Conservation (phyloP, 2,797 vertebrate genomes). For the Poeciliopsis turneri region DNA sequence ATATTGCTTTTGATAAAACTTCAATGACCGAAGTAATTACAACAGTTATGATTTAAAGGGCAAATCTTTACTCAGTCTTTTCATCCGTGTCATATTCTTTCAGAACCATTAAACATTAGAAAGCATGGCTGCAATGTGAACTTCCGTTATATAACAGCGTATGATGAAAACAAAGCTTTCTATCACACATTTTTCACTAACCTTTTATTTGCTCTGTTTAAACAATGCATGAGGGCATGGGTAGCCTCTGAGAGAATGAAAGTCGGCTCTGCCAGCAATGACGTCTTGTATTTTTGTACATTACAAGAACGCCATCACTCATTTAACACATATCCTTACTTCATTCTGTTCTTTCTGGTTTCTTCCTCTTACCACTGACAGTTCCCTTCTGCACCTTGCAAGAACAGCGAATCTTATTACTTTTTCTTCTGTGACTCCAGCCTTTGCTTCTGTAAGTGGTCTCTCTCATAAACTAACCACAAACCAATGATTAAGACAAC, state of each 20-base stretch:
- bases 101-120: not conserved
- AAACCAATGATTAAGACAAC: conserved; percentile 21
- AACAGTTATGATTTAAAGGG: not conserved
- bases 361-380: conserved; percentile 28
- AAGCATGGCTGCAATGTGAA: conserved; percentile 3
- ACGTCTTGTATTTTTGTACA: conserved; percentile 11
- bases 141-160: conserved; percentile 2
- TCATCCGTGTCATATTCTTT: not conserved
- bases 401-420: conserved; percentile 23
- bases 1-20: not conserved
- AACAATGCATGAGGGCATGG: conserved; percentile 12
- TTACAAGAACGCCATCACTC: conserved; percentile 3
- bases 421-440: conserved; percentile 12
- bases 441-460: conserved; percentile 21
- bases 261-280: conserved; percentile 20
- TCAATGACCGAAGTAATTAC: not conserved
- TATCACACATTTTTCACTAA: conserved; percentile 5
- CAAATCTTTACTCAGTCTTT: not conserved
- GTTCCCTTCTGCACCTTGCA: conserved; percentile 44
- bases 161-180: conserved; percentile 9
- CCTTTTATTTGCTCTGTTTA: conserved; percentile 17
- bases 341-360: conserved; percentile 1
- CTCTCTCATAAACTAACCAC: conserved; percentile 31
- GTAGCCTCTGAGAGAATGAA: conserved; percentile 31
- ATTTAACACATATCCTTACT: conserved; percentile 1